Base-by-base conservation (phyloP, 2,113 vertebrate species). In the Oryzias woworae region DNA sequence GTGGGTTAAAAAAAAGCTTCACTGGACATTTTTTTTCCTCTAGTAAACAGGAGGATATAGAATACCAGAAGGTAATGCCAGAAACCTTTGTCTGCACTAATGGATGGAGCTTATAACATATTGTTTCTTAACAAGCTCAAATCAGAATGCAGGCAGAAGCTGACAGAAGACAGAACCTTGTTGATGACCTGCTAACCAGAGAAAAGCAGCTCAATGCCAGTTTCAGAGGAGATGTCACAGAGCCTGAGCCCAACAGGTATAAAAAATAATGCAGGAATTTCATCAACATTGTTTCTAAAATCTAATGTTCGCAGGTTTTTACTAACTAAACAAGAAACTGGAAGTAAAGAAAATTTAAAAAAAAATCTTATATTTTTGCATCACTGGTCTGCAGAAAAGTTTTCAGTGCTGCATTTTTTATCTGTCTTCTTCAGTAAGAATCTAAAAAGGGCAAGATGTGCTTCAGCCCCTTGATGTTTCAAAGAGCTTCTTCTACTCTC, bases 121-220 rank as follows among this genome's bases (percentile, higher is more conserved):
- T 63, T 78, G 7, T 48, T 48, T 48, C 81, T 86, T 86, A 87
- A 90, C 50, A 1, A 31, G 46, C 12, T 55, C 10, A 16, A 45
- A 14, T 41, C 87, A 99, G 97, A 87, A 97, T 96, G 1, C 96
- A 97, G 71, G 90, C 95, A 41, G 96, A 99, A 90, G 95, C 95
- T 1, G 96, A 98, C 84, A 92, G 95, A 65, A 94, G 96, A 77
- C 97, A 98, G 90, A 97, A 92, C 62, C 84, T 98, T 4, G 75
- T 99, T 81, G 97, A 99, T 2, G 94, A 97, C 7, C 94, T 99
- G 16, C 85, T 96, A 48, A 98, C 96, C 0, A 89, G 92, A 65
- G 95, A 99, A 73, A 94, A 91, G 54, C 94, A 94, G 7, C 95
- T 99, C 1, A 93, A 95, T 62, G 91, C 92, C 0, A 93, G 93